Evolutionary conservation across 2,113 vertebrate genomes (phyloP), one percentile per base, ranked within the genome.

Genomic region (Notothenia coriiceps): DNA sequence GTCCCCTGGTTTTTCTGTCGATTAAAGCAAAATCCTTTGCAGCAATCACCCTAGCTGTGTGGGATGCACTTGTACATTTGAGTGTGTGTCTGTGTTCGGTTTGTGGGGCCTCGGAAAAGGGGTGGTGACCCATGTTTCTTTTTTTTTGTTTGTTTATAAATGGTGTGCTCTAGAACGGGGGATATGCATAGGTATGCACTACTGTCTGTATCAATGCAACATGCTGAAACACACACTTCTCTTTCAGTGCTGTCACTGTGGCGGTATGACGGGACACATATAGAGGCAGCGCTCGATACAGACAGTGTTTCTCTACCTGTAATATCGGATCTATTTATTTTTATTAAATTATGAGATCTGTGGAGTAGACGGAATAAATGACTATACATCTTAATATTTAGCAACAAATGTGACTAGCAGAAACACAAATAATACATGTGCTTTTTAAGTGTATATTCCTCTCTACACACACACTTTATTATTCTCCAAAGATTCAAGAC

Each of bases 11-110:
- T 73, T 87, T 95, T 94, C 87, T 93, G 93, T 92, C 2, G 90
- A 94, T 89, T 89, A 79, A 89, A 90, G 94, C 94, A 94, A 89
- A 95, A 93, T 89, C 89, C 59, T 93, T 93, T 92, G 74, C 70
- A 67, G 79, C 79, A 68, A 61, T 72, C 51, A 35, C 64, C 77
- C 70, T 80, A 79, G 70, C 82, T 72, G 83, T 86, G 87, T 90
- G 82, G 67, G 83, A 71, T 77, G 74, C 75, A 81, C 75, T 85
- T 54, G 25, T 79, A 55, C 65, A 77, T 74, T 18, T 78, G 44
- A 50, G 73, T 75, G 29, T 47, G 14, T 78, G 65, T 33, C 40
- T 73, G 56, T 22, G 60, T 56, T 50, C 40, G 51, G 35, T 57
- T 62, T 56, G 33, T 63, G 69, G 64, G 88, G 82, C 81, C 70